Evolutionary conservation across 2,113 vertebrate genomes (phyloP), one percentile per base, ranked within the genome.

Genomic region (Neofelis nebulosa): DNA sequence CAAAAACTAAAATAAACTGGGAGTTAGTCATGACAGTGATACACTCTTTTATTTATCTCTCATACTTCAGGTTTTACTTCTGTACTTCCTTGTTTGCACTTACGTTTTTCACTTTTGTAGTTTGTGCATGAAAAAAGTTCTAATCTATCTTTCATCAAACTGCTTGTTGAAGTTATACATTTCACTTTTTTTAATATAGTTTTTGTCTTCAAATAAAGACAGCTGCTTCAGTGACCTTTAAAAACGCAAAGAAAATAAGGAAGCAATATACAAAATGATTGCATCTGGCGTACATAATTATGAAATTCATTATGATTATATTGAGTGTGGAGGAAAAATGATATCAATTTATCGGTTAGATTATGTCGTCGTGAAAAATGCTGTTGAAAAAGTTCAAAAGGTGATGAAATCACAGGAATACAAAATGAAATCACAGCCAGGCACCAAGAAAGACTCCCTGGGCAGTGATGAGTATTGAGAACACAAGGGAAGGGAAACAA

Each of bases 321-420:
- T 27, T 41, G 41, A 48, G 19, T 96, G 81, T 93, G 89, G 97
- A 96, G 71, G 55, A 73, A 95, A 95, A 97, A 89, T 41, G 83
- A 97, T 68, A 92, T 36, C 21, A 84, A 94, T 97, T 97, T 98
- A 88, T 97, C 96, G 96, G 96, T 98, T 96, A 97, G 84, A 97
- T 98, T 94, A 90, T 96, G 88, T 96, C 45, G 73, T 91, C 69
- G 86, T 86, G 89, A 94, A 98, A 91, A 74, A 27, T 27, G 85
- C 57, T 98, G 81, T n/a, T 50, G 83, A 91, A 94, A 93, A 98
- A 31, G 23, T 91, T 65, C 41, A 96, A 94, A 93, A 73, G 6
- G 9, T 79, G 7, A 14, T 76, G 45, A 96, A 93, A 94, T 80
- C 61, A 78, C 74, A 91, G 48, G 1, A 38, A 50, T 85, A 3